Evolutionary conservation across 2,888 invertebrate species (phyloP).

Genomic region (Osmoderma eremita): DNA sequence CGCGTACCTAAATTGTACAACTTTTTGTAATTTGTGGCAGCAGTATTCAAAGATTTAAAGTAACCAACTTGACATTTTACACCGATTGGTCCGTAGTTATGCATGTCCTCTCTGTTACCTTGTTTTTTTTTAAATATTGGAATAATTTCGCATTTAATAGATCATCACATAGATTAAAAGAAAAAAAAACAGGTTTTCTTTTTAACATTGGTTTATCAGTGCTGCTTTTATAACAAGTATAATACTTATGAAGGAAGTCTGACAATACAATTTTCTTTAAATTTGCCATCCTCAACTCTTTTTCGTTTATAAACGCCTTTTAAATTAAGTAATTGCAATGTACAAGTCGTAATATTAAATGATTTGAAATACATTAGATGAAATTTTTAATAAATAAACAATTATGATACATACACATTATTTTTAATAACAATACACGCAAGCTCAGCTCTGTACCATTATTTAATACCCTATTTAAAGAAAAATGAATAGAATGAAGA

Average conservation of each 20-base stretch:
- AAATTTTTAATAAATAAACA: constrained; percentile 38
- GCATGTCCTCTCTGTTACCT: too few relatives aligned
- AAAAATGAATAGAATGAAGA: background rate
- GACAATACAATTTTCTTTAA: constrained; percentile 28
- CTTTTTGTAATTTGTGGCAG: too few relatives aligned
- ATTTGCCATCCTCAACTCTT: constrained; percentile 4
- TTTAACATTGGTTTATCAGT: constrained; percentile 37
- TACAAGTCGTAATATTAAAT: constrained; percentile 32
- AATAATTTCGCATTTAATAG: too few relatives aligned
- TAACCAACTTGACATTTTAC: too few relatives aligned
- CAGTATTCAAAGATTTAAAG: too few relatives aligned
- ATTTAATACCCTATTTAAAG: background rate
- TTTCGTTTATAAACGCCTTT: constrained; percentile 15
- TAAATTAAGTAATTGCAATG: constrained; percentile 29
- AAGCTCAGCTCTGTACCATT: constrained; percentile 27
- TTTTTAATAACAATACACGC: constrained; percentile 28
- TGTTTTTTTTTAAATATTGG: too few relatives aligned
- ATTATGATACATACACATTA: constrained; percentile 35
- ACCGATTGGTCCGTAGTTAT: too few relatives aligned
- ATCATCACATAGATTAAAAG: too few relatives aligned
- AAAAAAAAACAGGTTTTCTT: constrained; percentile 28
- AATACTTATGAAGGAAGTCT: constrained; percentile 35
- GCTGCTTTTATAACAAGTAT: constrained; percentile 36
- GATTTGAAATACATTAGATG: constrained; percentile 33
- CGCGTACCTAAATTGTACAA: too few relatives aligned